These are phyloP conservation scores for Gryon sp. DNA, from an alignment of 1,140 invertebrate species.

Conservation along the genomic window DNA sequence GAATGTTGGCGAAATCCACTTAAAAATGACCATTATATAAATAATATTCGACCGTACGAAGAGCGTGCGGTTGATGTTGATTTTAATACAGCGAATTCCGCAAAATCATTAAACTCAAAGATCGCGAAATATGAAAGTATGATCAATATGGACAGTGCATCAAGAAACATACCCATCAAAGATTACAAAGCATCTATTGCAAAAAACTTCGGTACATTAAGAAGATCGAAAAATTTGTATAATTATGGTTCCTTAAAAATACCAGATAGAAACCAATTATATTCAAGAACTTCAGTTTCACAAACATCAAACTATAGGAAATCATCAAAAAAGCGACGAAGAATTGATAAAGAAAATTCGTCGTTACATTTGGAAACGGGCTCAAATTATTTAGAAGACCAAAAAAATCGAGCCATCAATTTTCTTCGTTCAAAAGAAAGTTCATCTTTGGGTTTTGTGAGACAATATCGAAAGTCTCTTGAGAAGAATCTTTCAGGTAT, in stretches of 20 bases:
- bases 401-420: not conserved
- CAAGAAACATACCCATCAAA: constrained; percentile 69
- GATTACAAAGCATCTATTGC: constrained; percentile 69
- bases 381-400: constrained; percentile 19
- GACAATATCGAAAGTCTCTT: constrained; percentile 32
- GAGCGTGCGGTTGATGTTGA: constrained; percentile 72
- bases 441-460: constrained; percentile 15
- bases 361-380: constrained; percentile 1
- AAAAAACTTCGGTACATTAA: constrained; percentile 67
- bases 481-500: not conserved
- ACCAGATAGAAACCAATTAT: constrained; percentile 33
- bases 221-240: constrained; percentile 58
- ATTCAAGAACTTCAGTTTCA: not conserved
- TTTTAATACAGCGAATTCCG: constrained; percentile 12
- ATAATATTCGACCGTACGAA: constrained; percentile 67
- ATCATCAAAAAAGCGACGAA: constrained; percentile 3
- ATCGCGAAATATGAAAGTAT: constrained; percentile 31
- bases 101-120: constrained; percentile 14
- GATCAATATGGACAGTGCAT: constrained; percentile 10
- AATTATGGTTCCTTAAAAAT: constrained; percentile 64
- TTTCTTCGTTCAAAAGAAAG: not conserved
- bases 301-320: constrained; percentile 16
- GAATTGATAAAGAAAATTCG: constrained; percentile 24
- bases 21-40: constrained; percentile 20
- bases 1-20: constrained; percentile 70